phyloP scores from a whole-genome alignment of 2,888 invertebrate species.

The Anarsia innoxiella region DNA sequence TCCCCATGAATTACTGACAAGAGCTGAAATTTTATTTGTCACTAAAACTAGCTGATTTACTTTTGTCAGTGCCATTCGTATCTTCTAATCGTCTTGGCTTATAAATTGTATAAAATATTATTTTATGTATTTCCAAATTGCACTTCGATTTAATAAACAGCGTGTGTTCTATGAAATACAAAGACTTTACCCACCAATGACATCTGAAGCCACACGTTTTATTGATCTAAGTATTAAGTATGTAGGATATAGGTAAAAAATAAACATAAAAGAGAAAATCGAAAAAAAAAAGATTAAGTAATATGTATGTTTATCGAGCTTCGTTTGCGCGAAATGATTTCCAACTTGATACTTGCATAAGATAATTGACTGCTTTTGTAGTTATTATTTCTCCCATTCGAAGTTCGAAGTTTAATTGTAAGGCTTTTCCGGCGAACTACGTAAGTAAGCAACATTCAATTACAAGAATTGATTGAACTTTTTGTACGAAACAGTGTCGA shows the following conservation, averaged over 20 bases:
- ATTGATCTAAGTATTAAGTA: constrained; percentile 70
- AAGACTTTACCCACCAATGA: constrained; percentile 70
- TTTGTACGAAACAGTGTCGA: constrained; percentile 37
- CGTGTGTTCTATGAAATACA: constrained; percentile 55
- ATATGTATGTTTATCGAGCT: constrained; percentile 50
- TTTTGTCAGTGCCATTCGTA: constrained; percentile 48
- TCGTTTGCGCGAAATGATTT: constrained; percentile 52
- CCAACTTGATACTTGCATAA: constrained; percentile 28
- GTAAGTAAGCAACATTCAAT: constrained; percentile 36
- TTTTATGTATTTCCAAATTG: constrained; percentile 33
- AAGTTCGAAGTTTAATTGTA: constrained; percentile 53
- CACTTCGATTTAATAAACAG: constrained; percentile 33
- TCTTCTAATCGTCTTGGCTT: constrained; percentile 28
- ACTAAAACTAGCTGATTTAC: constrained; percentile 23
- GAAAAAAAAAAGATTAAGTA: constrained; percentile 46
- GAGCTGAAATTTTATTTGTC: constrained; percentile 20
- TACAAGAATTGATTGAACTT: constrained; percentile 26
- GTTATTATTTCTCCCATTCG: constrained; percentile 53
- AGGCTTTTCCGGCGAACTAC: constrained; percentile 61
- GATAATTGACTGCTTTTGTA: constrained; percentile 33
- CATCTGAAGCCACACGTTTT: constrained; percentile 69
- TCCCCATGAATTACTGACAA: constrained; percentile 31
- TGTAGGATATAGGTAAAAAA: constrained; percentile 67
- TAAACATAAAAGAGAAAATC: constrained; percentile 44
- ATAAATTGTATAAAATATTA: constrained; percentile 21